Percentiles rank a stretch among this genome's conserved stretches.
Conservation (phyloP, 1,140 invertebrate genomes). For the Argopecten irradians region DNA sequence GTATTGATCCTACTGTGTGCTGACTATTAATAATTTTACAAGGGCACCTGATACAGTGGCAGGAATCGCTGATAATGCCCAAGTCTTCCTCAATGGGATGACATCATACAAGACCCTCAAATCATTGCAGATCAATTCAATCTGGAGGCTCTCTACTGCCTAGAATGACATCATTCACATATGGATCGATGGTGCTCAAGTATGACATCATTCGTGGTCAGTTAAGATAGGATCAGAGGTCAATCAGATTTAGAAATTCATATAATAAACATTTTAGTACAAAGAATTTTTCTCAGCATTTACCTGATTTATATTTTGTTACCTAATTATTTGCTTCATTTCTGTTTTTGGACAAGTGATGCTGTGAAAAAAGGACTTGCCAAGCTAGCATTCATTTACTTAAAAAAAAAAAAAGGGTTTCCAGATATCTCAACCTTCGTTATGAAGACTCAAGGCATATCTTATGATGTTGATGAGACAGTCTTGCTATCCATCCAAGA, state of each 20-base stretch:
- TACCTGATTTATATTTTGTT: too few species aligned
- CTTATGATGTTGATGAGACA: not conserved
- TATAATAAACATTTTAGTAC: too few species aligned
- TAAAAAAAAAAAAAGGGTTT: too few species aligned
- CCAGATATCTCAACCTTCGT: not conserved
- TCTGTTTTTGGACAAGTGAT: too few species aligned
- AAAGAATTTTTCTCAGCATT: too few species aligned
- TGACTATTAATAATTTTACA: constrained; percentile 19
- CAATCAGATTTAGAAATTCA: not conserved
- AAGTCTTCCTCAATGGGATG: not conserved
- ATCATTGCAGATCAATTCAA: constrained; percentile 22
- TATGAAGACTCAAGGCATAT: not conserved
- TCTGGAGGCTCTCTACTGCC: not conserved
- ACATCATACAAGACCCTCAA: constrained; percentile 16
- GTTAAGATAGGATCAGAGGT: not conserved
- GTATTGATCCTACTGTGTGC: not conserved
- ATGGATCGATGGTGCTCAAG: not conserved
- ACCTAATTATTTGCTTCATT: too few species aligned
- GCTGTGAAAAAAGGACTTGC: too few species aligned
- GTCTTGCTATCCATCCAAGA: not conserved
- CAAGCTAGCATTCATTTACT: too few species aligned
- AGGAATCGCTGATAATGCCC: not conserved
- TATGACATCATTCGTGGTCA: not conserved
- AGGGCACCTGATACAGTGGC: constrained; percentile 2
- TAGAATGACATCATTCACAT: not conserved